phyloP scores from a whole-genome alignment of 1,140 invertebrate genomes.

The Zaprionus vittiger region DNA sequence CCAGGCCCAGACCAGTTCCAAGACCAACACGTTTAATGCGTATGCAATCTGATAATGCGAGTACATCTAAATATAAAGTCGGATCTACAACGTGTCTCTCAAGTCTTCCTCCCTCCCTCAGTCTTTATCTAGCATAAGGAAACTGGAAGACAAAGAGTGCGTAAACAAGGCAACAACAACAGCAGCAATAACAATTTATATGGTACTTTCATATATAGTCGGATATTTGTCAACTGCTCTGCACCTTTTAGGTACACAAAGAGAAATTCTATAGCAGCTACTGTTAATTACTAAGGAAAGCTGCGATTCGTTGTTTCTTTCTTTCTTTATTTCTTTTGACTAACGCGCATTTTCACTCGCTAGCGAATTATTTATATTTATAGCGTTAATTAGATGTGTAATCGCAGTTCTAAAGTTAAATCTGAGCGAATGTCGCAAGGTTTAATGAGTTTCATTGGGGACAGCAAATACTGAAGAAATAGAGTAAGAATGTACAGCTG shows the following conservation, averaged over 20 bases:
- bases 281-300: conserved; percentile 45
- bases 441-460: background rate
- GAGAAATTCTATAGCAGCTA: conserved; percentile 32
- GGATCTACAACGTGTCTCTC: background rate
- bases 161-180: conserved; percentile 15
- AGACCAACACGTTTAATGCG: conserved; percentile 32
- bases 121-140: conserved; percentile 18
- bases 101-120: background rate
- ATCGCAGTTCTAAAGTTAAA: conserved; percentile 32
- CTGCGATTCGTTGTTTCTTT: conserved; percentile 16
- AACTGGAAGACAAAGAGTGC: conserved; percentile 40
- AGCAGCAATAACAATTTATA: background rate
- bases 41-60: conserved; percentile 28
- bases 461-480: background rate
- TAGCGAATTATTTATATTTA: conserved; percentile 21
- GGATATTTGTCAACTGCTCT: conserved; percentile 31
- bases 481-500: background rate
- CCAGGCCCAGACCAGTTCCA: background rate
- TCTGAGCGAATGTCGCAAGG: background rate
- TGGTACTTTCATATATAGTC: background rate
- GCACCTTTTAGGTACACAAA: conserved; percentile 46
- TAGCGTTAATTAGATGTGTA: conserved; percentile 31
- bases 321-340: background rate
- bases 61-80: conserved; percentile 32
- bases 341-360: conserved; percentile 10